A percentile compares a stretch with the other conserved stretches of the same genome.
Conservation (phyloP, 2,797 vertebrate species). For the Sebastes flavidus region DNA sequence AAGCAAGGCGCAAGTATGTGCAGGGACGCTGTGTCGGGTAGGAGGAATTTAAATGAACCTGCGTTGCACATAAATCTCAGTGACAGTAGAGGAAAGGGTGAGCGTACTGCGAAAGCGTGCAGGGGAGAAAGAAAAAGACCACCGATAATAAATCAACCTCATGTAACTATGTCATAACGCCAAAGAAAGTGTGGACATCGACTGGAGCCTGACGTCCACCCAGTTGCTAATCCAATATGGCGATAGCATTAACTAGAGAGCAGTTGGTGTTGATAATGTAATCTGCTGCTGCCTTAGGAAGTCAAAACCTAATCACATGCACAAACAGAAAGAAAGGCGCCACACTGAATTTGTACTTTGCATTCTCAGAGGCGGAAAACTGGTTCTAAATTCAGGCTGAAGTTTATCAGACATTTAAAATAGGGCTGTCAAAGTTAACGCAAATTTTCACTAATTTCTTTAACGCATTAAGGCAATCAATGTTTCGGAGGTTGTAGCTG, state of each 20-base stretch:
- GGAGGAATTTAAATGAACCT: constrained; percentile 35
- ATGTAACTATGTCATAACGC: constrained; percentile 21
- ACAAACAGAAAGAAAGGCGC: not conserved
- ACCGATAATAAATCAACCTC: constrained; percentile 32
- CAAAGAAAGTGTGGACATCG: not conserved
- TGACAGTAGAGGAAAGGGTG: constrained; percentile 11
- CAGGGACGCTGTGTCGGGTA: not conserved
- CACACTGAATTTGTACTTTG: not conserved
- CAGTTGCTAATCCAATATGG: constrained; percentile 35
- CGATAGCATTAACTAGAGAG: constrained; percentile 29
- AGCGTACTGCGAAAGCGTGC: not conserved
- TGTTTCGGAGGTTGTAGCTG: too few species aligned
- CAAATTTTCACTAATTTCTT: too few species aligned
- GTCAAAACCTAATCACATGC: constrained; percentile 29
- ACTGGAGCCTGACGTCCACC: not conserved
- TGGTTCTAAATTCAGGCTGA: not conserved
- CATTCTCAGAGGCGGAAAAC: not conserved
- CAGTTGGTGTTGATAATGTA: constrained; percentile 23
- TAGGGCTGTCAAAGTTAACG: too few species aligned
- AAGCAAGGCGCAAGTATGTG: not conserved
- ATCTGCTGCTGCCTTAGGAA: constrained; percentile 31
- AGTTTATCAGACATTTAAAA: not conserved
- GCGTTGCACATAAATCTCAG: constrained; percentile 52
- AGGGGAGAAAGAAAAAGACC: not conserved
- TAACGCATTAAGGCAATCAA: too few species aligned